phyloP scores from a whole-genome alignment of 2,113 vertebrate species.

The Helogale parvula region DNA sequence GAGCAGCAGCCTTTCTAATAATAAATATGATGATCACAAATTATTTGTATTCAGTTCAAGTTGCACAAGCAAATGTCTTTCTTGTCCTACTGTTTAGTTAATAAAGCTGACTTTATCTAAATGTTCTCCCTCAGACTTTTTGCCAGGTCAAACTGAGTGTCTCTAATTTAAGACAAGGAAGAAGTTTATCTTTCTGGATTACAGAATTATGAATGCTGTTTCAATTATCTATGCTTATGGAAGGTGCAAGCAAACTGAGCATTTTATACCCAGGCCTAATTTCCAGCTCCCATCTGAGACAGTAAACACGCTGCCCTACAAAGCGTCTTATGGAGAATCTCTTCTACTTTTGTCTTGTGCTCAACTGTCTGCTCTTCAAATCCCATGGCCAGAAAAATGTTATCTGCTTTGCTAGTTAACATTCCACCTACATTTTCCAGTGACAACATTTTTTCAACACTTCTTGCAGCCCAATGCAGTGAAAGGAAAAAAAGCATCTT shows the following conservation, averaged over 20 bases:
- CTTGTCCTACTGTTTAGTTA: background rate
- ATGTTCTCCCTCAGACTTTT: slow-evolving; percentile 7
- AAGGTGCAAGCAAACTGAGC: background rate
- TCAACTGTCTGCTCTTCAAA: background rate
- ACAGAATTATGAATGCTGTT: background rate
- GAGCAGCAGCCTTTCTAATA: slow-evolving; percentile 11
- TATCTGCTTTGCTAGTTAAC: background rate
- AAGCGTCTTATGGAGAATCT: background rate
- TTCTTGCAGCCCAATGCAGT: background rate
- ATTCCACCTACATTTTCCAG: background rate
- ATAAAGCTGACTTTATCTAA: slow-evolving; percentile 17
- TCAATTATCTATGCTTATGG: background rate
- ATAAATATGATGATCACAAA: background rate
- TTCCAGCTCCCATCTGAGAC: background rate
- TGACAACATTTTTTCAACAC: background rate
- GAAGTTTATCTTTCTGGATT: background rate
- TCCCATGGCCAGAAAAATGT: background rate
- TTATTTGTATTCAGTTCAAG: slow-evolving; percentile 33
- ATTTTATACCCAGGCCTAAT: background rate
- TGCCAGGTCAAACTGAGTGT: background rate
- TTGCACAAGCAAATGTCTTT: background rate
- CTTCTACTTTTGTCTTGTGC: background rate
- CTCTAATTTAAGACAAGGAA: slow-evolving; percentile 23
- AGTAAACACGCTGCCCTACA: background rate
- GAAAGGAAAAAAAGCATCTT: background rate